Base-by-base conservation (phyloP, 2,797 vertebrate genomes). In the Hippopotamyrus pictus region DNA sequence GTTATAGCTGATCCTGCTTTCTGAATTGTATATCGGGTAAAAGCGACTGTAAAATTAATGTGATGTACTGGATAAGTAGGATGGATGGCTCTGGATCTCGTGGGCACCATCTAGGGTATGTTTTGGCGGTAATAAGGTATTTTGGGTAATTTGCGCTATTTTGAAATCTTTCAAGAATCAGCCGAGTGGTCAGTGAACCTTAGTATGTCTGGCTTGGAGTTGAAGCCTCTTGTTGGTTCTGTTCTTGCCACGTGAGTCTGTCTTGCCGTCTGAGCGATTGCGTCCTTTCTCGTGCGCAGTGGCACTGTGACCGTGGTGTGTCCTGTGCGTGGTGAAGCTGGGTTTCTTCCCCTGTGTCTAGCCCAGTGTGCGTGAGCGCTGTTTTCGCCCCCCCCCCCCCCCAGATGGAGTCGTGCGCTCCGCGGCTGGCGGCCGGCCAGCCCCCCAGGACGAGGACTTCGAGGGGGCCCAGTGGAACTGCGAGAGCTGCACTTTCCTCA, bases 381-480 rank as follows among this genome's bases (percentile, higher is more conserved):
- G 22, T 17, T 53, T 11, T 41, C 5, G 9, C 91, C 48, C 2
- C 3, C 51, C 51, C 51, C 51, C 6, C 90, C 62, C 91, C 87
- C 86, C 90, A 97, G 97, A 96, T 89, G 95, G 93, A 92, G 95
- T 95, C 46, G 93, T 89, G 92, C 93, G 90, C 92, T 94, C 96
- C 91, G 97, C 95, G 83, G 92, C 94, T 3, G 82, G 94, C 93
- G 9, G 54, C 11, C 62, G 57, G 54, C 2, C 88, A 0, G 94
- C 94, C 88, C 98, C 97, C 91, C 97, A 96, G 94, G 99, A 99
- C 90, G 99, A 99, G 94, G 99, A 99, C 94, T 99, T 98, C 3
- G 99, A 99, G 95, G 99, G 99, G 12, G 97, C 97, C 90, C 97
- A 98, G 5, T 99, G 99, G 99, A 98, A 97, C 95, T 99, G 99